Percentiles rank a stretch among this genome's conserved stretches.
These are phyloP conservation scores for Julus scanicus DNA, from an alignment of 2,888 invertebrate genomes.

Conservation along the genomic window DNA sequence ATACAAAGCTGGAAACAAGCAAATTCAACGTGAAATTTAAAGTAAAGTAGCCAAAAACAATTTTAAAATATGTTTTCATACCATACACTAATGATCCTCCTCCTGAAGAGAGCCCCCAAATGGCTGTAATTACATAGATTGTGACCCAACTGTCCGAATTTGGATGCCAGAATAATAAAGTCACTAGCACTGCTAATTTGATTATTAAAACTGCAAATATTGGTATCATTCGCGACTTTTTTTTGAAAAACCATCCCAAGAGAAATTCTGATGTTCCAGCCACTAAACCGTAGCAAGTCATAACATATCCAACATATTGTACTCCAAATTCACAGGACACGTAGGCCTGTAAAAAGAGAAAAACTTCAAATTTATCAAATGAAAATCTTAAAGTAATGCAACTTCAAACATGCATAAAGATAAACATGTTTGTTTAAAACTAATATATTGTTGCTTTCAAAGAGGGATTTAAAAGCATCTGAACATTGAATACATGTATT, in stretches of 20 bases:
- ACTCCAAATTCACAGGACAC: conserved; percentile 44
- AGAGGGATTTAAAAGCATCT: too few relatives aligned
- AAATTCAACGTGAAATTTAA: neutral
- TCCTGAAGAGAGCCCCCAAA: conserved; percentile 36
- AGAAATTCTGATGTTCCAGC: conserved; percentile 4
- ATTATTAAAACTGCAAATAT: conserved; percentile 29
- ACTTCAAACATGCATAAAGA: too few relatives aligned
- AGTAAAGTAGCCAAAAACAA: neutral
- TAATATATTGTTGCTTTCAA: too few relatives aligned
- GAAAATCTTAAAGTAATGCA: neutral
- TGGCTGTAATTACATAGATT: conserved; percentile 12
- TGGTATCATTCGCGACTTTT: conserved; percentile 18
- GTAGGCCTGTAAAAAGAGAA: neutral
- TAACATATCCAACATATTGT: conserved; percentile 37
- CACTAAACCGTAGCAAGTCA: conserved; percentile 43
- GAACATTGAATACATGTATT: too few relatives aligned
- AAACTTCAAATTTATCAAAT: neutral
- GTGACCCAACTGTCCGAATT: neutral
- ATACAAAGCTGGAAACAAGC: conserved; percentile 9
- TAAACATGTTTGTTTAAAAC: neutral
- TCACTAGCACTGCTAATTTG: conserved; percentile 36
- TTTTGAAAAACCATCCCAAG: conserved; percentile 37
- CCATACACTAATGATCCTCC: conserved; percentile 24
- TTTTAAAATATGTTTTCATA: neutral
- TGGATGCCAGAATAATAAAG: conserved; percentile 23